A percentile compares a stretch with the other conserved stretches of the same genome.
Evolutionary conservation across 2,113 vertebrate species (phyloP).

Genomic region (Elephantulus edwardii): DNA sequence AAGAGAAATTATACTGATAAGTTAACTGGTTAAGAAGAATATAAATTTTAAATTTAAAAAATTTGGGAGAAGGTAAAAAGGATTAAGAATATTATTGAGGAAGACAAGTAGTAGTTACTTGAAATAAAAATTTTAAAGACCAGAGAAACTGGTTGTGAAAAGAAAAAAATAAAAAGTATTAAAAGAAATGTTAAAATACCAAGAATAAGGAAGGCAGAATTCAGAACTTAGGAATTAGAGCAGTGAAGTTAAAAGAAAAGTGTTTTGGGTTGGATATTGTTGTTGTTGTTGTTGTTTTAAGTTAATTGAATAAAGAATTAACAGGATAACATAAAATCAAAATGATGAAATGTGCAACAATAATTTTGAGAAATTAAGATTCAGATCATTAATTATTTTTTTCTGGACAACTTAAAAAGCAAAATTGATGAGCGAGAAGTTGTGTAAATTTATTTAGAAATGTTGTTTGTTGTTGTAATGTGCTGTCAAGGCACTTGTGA

Average conservation of each 20-base stretch:
- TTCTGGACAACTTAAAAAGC: not conserved
- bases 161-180: no score
- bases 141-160: not conserved
- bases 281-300: no score
- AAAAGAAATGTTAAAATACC: no score
- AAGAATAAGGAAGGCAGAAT: constrained; percentile 10
- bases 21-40: not conserved
- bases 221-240: constrained; percentile 36
- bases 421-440: not conserved
- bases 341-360: not conserved
- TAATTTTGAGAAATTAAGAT: not conserved
- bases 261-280: no score
- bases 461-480: no score
- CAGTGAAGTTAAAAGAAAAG: not conserved
- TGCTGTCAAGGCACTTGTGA: no score
- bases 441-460: no score
- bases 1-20: not conserved
- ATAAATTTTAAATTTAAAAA: not conserved
- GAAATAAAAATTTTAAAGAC: not conserved
- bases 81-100: not conserved
- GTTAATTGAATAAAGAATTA: no score
- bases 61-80: constrained; percentile 5
- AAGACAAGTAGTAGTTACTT: not conserved
- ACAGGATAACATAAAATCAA: not conserved
- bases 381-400: not conserved